phyloP scores from a whole-genome alignment of 2,113 vertebrate species.

The Anseranas semipalmata region DNA sequence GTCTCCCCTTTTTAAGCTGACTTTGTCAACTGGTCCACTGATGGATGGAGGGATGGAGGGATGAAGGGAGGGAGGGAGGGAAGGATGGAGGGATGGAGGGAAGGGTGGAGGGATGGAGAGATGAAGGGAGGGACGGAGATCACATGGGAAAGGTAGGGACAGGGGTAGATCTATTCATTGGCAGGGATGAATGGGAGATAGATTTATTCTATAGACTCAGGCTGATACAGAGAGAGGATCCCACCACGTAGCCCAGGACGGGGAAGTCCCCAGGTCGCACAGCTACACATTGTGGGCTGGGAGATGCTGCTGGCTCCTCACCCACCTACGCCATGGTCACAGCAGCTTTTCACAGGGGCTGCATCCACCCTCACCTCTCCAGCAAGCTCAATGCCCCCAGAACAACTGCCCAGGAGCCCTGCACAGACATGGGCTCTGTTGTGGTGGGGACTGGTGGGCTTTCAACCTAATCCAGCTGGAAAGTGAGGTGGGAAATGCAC shows the following conservation, averaged over 20 bases:
- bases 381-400: no score
- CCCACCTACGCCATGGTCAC: neutral
- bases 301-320: neutral
- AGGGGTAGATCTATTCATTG: neutral
- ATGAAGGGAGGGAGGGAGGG: neutral
- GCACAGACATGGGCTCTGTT: neutral
- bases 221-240: neutral
- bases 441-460: neutral
- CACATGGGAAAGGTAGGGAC: neutral
- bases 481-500: neutral
- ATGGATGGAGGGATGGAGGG: neutral
- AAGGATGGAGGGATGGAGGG: no score
- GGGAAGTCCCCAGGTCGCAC: neutral
- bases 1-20: no score
- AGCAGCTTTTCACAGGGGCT: fast-evolving
- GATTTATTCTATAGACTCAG: no score
- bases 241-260: fast-evolving
- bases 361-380: neutral
- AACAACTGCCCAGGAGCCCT: neutral
- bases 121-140: neutral
- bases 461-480: neutral
- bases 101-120: neutral
- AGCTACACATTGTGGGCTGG: neutral
- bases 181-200: neutral
- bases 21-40: neutral